Evolutionary conservation across 2,113 vertebrate genomes (phyloP).

Genomic region (Pelusios castaneus): DNA sequence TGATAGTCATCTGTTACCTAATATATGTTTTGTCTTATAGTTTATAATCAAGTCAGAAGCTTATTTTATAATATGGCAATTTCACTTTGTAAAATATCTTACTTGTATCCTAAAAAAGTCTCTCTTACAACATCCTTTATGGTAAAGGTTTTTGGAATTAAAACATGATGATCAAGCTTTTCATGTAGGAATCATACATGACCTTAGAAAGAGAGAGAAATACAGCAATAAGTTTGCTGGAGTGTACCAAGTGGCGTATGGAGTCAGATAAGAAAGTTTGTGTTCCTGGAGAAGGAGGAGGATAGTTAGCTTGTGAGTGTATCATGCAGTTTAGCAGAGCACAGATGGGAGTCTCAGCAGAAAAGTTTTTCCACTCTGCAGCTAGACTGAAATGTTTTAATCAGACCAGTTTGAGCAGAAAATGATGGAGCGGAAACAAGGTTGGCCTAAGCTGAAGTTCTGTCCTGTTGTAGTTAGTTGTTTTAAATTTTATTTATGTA

Average conservation of each 20-base stretch:
- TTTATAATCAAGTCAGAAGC: background rate
- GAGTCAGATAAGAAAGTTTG: background rate
- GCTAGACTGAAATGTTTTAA: background rate
- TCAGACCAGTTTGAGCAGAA: background rate
- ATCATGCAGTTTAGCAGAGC: background rate
- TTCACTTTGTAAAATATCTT: background rate
- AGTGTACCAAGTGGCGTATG: background rate
- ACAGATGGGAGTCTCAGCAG: background rate
- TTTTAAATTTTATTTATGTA: background rate
- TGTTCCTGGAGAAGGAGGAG: background rate
- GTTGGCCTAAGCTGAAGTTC: background rate
- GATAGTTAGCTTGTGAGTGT: background rate
- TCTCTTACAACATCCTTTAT: background rate
- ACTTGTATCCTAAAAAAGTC: background rate
- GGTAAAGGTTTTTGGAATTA: background rate
- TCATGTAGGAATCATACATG: background rate
- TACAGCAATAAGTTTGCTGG: background rate
- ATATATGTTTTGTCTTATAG: background rate
- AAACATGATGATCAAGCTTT: background rate
- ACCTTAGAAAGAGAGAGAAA: background rate
- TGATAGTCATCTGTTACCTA: background rate
- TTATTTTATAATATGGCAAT: conserved; percentile 1
- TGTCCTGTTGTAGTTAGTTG: background rate
- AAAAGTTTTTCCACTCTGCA: background rate
- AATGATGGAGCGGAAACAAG: no score